Evolutionary conservation across 2,113 vertebrate species (phyloP), one percentile per base, ranked within the genome.

Genomic region (Scopus umbretta): DNA sequence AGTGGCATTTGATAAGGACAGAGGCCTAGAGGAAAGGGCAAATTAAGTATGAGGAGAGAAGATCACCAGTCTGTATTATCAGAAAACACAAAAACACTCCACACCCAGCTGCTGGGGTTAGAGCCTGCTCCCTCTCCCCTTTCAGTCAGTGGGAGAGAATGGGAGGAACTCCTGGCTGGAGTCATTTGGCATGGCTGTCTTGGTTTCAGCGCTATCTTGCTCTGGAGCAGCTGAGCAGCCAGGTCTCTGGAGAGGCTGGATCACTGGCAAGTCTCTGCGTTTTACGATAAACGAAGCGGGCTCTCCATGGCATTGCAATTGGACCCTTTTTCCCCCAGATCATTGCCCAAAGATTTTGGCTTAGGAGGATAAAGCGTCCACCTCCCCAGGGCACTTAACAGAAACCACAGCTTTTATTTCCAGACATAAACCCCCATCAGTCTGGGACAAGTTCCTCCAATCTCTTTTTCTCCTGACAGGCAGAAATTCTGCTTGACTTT

Each of bases 401-500:
- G 65, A 63, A 83, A 40, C 26, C n/a, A n/a, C 36, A 68, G 84
- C 74, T 49, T 78, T 61, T 55, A 6, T 29, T 59, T 53, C 40
- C 61, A 68, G 68, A 11, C 68, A 8, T 11, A 67, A 90, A 78
- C 7, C 16, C 38, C 49, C 27, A 10, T 9, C 40, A 22, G 17
- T 21, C 15, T 81, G 21, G 23, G 63, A 40, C 42, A 61, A 43
- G 16, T 50, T 36, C 58, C 78, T 68, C n/a, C n/a, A n/a, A 52
- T 50, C 27, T 62, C 14, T 86, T 93, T 50, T 56, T 94, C 81
- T 98, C 90, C 62, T 94, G 94, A 70, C 34, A 98, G 98, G 97
- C 98, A 93, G 92, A 97, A 98, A 58, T 92, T 95, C 74, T 92
- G 95, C 55, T 92, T 98, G 90, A 97, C 92, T n/a, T 94, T 98